These are phyloP conservation scores for Anguilla anguilla DNA, from an alignment of 2,797 vertebrate species.

Conservation along the genomic window DNA sequence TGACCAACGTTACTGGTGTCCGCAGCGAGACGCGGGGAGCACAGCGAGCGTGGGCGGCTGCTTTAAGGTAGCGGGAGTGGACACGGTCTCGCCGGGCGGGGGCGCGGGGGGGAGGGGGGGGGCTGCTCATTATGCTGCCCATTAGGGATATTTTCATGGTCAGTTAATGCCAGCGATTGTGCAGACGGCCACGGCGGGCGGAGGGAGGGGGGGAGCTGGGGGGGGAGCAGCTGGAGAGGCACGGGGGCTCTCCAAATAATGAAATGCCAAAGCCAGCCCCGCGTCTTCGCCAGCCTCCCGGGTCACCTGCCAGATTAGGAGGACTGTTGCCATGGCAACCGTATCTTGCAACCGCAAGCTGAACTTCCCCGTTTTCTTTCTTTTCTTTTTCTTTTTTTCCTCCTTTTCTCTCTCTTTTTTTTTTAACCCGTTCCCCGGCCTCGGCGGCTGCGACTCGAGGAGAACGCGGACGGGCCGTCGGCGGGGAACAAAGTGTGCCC, in stretches of 20 bases:
- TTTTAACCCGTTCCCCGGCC: slow-evolving; percentile 78
- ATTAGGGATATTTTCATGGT: slow-evolving; percentile 36
- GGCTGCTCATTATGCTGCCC: slow-evolving; percentile 25
- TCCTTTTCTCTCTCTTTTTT: neutral
- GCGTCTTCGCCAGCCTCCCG: slow-evolving; percentile 83
- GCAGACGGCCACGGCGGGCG: slow-evolving; percentile 52
- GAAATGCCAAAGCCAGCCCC: slow-evolving; percentile 71
- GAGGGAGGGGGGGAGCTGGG: slow-evolving; percentile 2
- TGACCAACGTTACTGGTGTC: neutral
- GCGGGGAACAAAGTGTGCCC: too few relatives aligned
- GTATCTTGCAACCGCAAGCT: slow-evolving; percentile 84
- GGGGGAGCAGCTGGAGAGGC: slow-evolving; percentile 47
- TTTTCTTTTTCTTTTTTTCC: slow-evolving; percentile 34
- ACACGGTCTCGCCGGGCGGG: neutral
- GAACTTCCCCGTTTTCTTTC: slow-evolving; percentile 72
- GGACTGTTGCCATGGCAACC: slow-evolving; percentile 91
- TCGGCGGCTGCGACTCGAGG: neutral
- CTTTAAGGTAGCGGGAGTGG: neutral
- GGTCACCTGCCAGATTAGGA: slow-evolving; percentile 94
- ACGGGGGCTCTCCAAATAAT: slow-evolving; percentile 72
- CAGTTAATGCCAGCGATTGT: slow-evolving; percentile 71
- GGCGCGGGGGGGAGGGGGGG: neutral
- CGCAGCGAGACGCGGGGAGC: too few relatives aligned
- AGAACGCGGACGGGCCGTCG: too few relatives aligned
- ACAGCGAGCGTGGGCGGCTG: neutral